phyloP scores from a whole-genome alignment of 2,113 vertebrate species.

The Chamaetylas fuelleborni region DNA sequence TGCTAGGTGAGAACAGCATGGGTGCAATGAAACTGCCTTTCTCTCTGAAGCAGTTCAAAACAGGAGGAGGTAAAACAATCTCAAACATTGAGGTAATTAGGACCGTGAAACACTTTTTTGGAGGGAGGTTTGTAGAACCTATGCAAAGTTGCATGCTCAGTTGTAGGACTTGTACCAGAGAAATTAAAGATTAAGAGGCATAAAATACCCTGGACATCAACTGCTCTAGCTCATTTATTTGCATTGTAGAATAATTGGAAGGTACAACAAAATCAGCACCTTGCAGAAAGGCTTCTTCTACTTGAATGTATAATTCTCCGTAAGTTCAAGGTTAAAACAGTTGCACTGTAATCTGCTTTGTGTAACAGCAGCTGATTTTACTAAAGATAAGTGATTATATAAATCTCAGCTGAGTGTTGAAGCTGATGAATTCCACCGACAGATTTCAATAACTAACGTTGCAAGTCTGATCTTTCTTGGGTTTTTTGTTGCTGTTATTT shows the following conservation, averaged over 20 bases:
- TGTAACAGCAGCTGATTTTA: not conserved
- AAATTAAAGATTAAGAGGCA: not conserved
- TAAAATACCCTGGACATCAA: not conserved
- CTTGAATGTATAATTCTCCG: not conserved
- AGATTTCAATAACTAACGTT: not conserved
- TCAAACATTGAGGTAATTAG: not conserved
- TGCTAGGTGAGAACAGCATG: not conserved
- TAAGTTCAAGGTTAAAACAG: not conserved
- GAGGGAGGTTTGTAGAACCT: not conserved
- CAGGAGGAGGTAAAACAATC: not conserved
- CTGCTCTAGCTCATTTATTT: not conserved
- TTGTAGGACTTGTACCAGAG: not conserved
- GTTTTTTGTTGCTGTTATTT: not conserved
- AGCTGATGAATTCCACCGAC: not conserved
- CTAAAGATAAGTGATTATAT: not conserved
- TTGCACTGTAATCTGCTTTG: not conserved
- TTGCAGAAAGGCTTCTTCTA: not conserved
- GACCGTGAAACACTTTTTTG: not conserved
- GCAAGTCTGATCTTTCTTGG: not conserved
- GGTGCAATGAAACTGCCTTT: not conserved
- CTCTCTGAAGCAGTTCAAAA: not conserved
- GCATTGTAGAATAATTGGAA: not conserved
- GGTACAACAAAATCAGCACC: not conserved
- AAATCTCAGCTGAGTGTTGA: not conserved
- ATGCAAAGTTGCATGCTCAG: not conserved